phyloP scores from a whole-genome alignment of 2,113 vertebrate genomes.

The Apteryx mantelli region DNA sequence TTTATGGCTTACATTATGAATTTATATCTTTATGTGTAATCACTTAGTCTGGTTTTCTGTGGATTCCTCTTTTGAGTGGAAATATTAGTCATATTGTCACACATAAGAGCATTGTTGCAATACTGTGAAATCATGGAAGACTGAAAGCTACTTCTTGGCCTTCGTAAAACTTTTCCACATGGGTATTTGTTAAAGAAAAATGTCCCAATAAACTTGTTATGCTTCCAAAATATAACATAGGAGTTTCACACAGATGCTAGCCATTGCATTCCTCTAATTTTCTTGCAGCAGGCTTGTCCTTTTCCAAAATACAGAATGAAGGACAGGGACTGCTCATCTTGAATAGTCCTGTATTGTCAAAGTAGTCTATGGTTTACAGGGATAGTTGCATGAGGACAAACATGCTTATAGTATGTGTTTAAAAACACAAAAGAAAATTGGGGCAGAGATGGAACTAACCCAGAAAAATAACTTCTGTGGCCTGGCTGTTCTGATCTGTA shows the following conservation, averaged over 20 bases:
- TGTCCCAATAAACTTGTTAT: neutral
- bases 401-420: too few species aligned
- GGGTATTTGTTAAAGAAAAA: neutral
- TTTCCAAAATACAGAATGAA: neutral
- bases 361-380: too few species aligned
- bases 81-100: neutral
- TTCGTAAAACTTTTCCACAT: neutral
- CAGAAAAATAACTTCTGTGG: too few species aligned
- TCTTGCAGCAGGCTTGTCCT: neutral
- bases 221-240: neutral
- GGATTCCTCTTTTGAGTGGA: neutral
- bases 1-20: conserved; percentile 1
- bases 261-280: neutral
- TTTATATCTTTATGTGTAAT: neutral
- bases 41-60: neutral
- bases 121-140: neutral
- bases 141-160: neutral
- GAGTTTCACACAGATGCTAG: neutral
- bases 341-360: neutral
- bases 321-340: neutral
- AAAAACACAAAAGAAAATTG: too few species aligned
- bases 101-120: neutral
- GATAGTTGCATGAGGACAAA: too few species aligned
- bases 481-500: too few species aligned
- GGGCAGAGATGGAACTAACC: too few species aligned